Evolutionary conservation across 1,140 invertebrate genomes (phyloP), one percentile per base, ranked within the genome.

Genomic region (Frieseomelitta varia): DNA sequence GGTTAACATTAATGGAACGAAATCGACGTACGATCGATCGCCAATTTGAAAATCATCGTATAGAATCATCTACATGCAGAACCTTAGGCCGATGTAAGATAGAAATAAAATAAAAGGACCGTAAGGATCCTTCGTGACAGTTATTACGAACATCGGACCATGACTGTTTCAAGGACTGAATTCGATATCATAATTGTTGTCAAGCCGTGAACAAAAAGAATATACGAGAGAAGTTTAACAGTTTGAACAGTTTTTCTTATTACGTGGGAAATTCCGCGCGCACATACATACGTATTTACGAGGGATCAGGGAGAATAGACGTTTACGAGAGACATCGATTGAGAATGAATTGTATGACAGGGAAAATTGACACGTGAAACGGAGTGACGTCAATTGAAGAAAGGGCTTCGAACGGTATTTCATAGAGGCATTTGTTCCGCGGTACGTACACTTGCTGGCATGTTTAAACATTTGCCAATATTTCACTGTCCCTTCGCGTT

Each of bases 391-490:
- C 73, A 34, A 75, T 75, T n/a, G 73, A 58, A 75, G 73, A 75
- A 75, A 75, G 55, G 73, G 58, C 73, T 75, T 34, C 58, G 73
- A 75, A 75, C 73, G 73, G 55, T 75, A 75, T 75, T 75, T 75
- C 73, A 56, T 58, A 75, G 73, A 58, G 73, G 55, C 73, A 58
- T 75, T 75, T 75, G 63, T 58, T 30, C 39, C 34, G 10, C n/a
- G 27, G 30, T n/a, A 58, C 73, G 73, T 75, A 58, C 73, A 58
- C 73, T 56, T 58, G 73, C 73, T 58, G 55, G 73, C 53, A 39
- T 75, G 73, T 75, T 75, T 75, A 75, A 75, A 75, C 73, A 75
- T 75, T 75, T 75, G 73, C 73, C 73, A 75, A 75, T 75, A 75
- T 58, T 75, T 75, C 73, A 58, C 55, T 56, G 73, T 75, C 73